Evolutionary conservation across 2,888 invertebrate species (phyloP).

Genomic region (Cryptus viduatorius): DNA sequence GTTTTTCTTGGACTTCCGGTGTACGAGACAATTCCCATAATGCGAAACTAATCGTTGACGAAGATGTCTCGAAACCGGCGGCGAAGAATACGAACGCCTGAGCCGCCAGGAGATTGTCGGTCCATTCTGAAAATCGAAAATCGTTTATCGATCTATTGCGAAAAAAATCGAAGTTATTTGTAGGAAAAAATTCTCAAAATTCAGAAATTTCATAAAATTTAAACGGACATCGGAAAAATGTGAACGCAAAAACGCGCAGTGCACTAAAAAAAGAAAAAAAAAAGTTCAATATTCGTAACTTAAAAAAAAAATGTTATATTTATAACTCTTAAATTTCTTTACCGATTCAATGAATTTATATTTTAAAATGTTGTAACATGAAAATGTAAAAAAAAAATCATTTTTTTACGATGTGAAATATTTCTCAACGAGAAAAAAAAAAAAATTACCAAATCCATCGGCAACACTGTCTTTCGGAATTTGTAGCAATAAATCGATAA

Average conservation of each 20-base stretch:
- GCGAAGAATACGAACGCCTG: conserved; percentile 84
- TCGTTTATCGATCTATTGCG: too few species aligned
- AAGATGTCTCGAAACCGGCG: conserved; percentile 85
- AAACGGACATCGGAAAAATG: too few species aligned
- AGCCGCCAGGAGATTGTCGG: conserved; percentile 80
- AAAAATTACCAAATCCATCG: conserved; percentile 50
- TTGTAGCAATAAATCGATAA: conserved; percentile 83
- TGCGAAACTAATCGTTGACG: conserved; percentile 83
- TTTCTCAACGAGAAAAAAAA: neutral
- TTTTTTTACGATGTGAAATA: too few species aligned
- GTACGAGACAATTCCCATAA: conserved; percentile 84
- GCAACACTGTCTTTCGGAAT: conserved; percentile 74
- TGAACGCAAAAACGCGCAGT: too few species aligned
- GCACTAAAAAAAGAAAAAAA: neutral
- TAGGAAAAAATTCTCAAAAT: too few species aligned
- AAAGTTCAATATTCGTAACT: too few species aligned
- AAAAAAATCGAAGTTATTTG: too few species aligned
- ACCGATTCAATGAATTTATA: too few species aligned
- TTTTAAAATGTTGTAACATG: too few species aligned
- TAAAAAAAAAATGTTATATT: neutral
- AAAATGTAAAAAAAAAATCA: too few species aligned
- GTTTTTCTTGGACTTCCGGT: conserved; percentile 82
- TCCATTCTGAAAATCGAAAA: conserved; percentile 75
- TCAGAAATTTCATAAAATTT: too few species aligned
- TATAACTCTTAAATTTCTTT: too few species aligned